A percentile compares a stretch with the other conserved stretches of the same genome.
These are phyloP conservation scores for Eleginops maclovinus DNA, from an alignment of 2,113 vertebrate genomes.

Conservation along the genomic window DNA sequence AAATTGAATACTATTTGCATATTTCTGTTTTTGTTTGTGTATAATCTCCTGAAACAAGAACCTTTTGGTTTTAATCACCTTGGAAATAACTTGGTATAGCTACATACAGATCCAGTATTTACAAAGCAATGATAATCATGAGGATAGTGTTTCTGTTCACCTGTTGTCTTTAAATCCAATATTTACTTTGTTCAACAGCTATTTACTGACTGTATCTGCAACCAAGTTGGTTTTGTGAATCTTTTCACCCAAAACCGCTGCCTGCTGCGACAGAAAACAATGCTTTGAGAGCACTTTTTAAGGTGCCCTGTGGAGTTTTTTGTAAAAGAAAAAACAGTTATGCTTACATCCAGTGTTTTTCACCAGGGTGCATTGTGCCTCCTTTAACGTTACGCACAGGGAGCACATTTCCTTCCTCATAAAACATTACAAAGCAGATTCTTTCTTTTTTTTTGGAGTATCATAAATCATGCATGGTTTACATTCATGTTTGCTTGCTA, in stretches of 20 bases:
- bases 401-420: not conserved
- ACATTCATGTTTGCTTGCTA: not conserved
- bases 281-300: not conserved
- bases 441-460: not conserved
- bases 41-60: too few species aligned
- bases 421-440: not conserved
- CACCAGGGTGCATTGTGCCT: not conserved
- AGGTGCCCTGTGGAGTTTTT: not conserved
- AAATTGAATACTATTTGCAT: too few species aligned
- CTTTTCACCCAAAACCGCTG: not conserved
- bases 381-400: not conserved
- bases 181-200: not conserved
- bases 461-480: slow-evolving; percentile 5
- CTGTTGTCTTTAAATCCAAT: not conserved
- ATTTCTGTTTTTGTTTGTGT: too few species aligned
- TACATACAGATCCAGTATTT: not conserved
- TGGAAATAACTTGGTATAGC: too few species aligned
- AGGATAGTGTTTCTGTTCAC: not conserved
- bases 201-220: not conserved
- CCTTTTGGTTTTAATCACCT: too few species aligned
- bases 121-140: not conserved
- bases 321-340: not conserved
- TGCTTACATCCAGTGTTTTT: not conserved
- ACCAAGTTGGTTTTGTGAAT: not conserved
- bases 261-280: not conserved